Conservation (phyloP, 1,140 invertebrate genomes). For the Drosophila bocki region DNA sequence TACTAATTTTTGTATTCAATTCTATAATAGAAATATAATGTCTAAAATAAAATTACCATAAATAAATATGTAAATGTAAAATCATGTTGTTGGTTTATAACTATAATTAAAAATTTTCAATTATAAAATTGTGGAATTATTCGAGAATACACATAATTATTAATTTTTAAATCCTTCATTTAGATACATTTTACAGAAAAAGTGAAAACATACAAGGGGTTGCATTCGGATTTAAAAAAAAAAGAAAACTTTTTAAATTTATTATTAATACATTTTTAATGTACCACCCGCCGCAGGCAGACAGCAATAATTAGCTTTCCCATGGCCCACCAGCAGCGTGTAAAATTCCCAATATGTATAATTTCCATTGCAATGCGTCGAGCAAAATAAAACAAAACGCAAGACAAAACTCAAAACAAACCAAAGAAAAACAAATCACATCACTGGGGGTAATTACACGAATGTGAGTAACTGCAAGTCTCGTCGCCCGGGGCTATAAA, state of each 20-base stretch:
- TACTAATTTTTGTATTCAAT: too few species aligned
- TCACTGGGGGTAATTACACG: constrained; percentile 33
- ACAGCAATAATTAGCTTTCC: constrained; percentile 47
- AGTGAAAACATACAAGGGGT: neutral
- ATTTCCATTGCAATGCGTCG: constrained; percentile 35
- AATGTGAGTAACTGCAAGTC: constrained; percentile 30
- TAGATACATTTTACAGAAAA: neutral
- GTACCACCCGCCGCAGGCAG: constrained; percentile 27
- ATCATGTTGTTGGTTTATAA: too few species aligned
- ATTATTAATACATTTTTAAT: constrained; percentile 24
- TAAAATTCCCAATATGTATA: constrained; percentile 33
- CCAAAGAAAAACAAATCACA: constrained; percentile 38
- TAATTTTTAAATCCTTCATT: neutral
- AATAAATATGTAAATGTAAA: too few species aligned
- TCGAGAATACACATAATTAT: neutral
- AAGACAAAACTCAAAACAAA: constrained; percentile 35
- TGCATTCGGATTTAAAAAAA: too few species aligned
- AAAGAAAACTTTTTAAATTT: neutral
- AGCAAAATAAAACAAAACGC: constrained; percentile 38
- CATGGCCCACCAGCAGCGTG: constrained; percentile 34
- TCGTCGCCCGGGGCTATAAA: constrained; percentile 13
- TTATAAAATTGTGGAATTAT: neutral
- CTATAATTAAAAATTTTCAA: neutral
- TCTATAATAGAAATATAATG: too few species aligned
- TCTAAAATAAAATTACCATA: too few species aligned